Evolutionary conservation across 2,797 vertebrate species (phyloP).

Genomic region (Molossus alvarezi): DNA sequence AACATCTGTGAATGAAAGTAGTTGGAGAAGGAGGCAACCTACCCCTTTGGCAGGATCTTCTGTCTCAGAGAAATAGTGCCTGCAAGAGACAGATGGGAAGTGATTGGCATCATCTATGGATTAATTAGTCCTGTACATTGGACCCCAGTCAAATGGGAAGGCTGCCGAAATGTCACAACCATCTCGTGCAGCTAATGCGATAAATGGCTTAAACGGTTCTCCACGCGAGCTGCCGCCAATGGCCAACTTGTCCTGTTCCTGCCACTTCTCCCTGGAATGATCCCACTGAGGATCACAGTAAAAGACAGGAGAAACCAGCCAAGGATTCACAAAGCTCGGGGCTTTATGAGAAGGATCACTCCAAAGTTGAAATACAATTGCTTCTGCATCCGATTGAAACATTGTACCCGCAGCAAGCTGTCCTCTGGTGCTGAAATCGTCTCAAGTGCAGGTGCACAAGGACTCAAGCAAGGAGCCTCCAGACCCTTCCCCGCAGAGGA

Average conservation of each 20-base stretch:
- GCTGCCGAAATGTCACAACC: not conserved
- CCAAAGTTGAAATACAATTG: not conserved
- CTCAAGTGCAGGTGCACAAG: not conserved
- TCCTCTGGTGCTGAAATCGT: not conserved
- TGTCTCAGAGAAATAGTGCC: not conserved
- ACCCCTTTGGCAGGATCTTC: not conserved
- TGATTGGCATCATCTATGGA: not conserved
- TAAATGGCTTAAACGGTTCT: not conserved
- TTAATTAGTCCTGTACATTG: conserved; percentile 53
- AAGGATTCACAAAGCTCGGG: not conserved
- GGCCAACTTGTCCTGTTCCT: not conserved
- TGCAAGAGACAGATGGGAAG: conserved; percentile 52
- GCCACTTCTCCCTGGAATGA: not conserved
- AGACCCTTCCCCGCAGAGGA: not conserved
- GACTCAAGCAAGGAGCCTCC: not conserved
- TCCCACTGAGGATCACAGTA: conserved; percentile 17
- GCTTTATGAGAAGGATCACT: not conserved
- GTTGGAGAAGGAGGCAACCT: not conserved
- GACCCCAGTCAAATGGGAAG: conserved; percentile 49
- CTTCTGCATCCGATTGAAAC: not conserved
- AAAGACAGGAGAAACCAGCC: not conserved
- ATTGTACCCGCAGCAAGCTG: not conserved
- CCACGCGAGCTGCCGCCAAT: not conserved
- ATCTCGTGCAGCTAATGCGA: not conserved
- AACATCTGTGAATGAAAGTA: not conserved